These are phyloP conservation scores for Ischnus inquisitorius DNA, from an alignment of 2,888 invertebrate species.

Conservation along the genomic window DNA sequence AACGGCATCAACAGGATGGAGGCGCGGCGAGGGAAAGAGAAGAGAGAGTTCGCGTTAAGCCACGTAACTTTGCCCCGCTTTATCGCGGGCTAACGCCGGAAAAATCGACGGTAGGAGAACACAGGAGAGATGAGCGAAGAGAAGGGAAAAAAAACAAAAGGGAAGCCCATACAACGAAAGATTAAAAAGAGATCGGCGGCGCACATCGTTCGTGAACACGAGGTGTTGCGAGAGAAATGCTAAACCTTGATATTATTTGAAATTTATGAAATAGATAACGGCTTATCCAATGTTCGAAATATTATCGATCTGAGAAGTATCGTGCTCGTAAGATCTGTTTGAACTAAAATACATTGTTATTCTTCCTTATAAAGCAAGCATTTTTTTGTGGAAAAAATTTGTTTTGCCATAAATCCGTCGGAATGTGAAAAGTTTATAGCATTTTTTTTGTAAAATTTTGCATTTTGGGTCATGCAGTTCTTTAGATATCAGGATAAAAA, in stretches of 20 bases:
- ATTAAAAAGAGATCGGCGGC: slow-evolving; percentile 17
- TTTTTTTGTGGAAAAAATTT: no score
- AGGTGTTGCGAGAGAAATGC: not conserved
- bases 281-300: not conserved
- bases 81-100: slow-evolving; percentile 17
- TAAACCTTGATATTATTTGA: not conserved
- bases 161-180: not conserved
- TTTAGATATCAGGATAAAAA: no score
- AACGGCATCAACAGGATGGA: not conserved
- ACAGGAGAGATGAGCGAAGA: not conserved
- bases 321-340: not conserved
- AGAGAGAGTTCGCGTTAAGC: slow-evolving; percentile 25
- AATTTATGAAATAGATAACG: not conserved
- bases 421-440: no score
- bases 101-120: slow-evolving; percentile 23
- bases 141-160: not conserved
- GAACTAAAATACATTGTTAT: no score
- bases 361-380: no score
- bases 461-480: no score
- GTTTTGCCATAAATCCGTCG: no score
- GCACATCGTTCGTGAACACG: not conserved
- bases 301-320: not conserved
- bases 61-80: slow-evolving; percentile 37
- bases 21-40: not conserved
- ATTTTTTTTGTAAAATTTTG: no score